A percentile compares a stretch with the other conserved stretches of the same genome.
phyloP scores from a whole-genome alignment of 2,888 invertebrate species.

The Stenchaetothrips biformis region DNA sequence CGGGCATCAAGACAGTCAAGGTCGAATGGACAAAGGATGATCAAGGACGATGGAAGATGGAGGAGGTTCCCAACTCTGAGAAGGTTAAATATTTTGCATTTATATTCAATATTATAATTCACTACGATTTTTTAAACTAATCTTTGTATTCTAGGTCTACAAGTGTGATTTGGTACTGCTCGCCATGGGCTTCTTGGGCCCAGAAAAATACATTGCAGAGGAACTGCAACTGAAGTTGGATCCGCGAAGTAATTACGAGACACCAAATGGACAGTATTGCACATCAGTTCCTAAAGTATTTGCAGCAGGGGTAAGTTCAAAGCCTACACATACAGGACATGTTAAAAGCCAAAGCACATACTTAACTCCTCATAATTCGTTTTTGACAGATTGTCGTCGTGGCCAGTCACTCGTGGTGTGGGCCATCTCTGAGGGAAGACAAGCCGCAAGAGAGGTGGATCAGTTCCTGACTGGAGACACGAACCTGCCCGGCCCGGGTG shows the following conservation, averaged over 20 bases:
- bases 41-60: conserved; percentile 90
- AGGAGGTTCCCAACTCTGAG: conserved; percentile 73
- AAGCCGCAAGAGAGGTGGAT: conserved; percentile 93
- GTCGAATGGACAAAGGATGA: conserved; percentile 93
- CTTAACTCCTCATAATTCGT: conserved; percentile 32
- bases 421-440: conserved; percentile 98
- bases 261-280: conserved; percentile 68
- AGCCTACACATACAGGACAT: background rate
- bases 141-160: conserved; percentile 51
- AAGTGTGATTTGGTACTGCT: conserved; percentile 87
- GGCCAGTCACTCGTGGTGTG: conserved; percentile 99
- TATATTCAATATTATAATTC: background rate
- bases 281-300: conserved; percentile 80
- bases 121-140: background rate
- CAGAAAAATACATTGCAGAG: conserved; percentile 81
- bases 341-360: background rate
- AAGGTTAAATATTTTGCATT: conserved; percentile 45
- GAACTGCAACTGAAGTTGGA: conserved; percentile 77
- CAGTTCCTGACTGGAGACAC: conserved; percentile 74
- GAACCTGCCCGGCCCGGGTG: conserved; percentile 86
- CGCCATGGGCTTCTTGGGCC: conserved; percentile 98
- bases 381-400: conserved; percentile 80
- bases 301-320: conserved; percentile 83
- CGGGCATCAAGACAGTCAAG: conserved; percentile 81
- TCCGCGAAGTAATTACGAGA: conserved; percentile 86